These are phyloP conservation scores for Sceloporus tristichus DNA, from an alignment of 2,113 vertebrate species.

Conservation along the genomic window DNA sequence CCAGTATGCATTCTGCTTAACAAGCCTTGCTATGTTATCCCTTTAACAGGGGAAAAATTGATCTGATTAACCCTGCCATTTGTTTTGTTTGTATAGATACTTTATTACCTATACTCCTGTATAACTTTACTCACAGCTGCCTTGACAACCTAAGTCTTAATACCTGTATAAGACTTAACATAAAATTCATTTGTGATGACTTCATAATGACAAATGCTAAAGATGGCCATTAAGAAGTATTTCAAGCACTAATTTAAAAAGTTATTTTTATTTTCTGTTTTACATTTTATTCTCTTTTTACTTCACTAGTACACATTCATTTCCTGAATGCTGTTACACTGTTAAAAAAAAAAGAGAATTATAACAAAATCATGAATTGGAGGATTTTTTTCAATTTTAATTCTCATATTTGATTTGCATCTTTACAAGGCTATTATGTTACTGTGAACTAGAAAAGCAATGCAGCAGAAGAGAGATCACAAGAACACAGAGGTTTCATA, in stretches of 20 bases:
- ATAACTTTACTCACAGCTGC: neutral
- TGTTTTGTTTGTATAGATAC: neutral
- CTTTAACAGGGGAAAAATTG: neutral
- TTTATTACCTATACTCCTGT: neutral
- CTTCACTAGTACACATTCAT: neutral
- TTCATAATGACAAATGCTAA: neutral
- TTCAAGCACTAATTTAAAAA: neutral
- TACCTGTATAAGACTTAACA: neutral
- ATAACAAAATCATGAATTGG: conserved; percentile 45
- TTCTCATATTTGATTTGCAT: conserved; percentile 31
- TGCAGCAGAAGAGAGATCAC: neutral
- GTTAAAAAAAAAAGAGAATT: conserved; percentile 50
- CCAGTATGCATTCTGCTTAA: no score
- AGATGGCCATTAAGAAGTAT: no score
- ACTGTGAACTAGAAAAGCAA: neutral
- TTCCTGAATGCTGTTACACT: neutral
- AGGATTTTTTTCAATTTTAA: conserved; percentile 32
- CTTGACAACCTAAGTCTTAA: neutral
- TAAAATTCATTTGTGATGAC: neutral
- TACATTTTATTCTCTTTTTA: neutral
- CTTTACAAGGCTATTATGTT: neutral
- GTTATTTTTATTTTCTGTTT: neutral
- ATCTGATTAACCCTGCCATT: neutral
- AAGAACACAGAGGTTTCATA: neutral
- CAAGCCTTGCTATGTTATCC: no score